Base-by-base conservation (phyloP, 1,140 invertebrate species). In the Zaprionus vittiger region DNA sequence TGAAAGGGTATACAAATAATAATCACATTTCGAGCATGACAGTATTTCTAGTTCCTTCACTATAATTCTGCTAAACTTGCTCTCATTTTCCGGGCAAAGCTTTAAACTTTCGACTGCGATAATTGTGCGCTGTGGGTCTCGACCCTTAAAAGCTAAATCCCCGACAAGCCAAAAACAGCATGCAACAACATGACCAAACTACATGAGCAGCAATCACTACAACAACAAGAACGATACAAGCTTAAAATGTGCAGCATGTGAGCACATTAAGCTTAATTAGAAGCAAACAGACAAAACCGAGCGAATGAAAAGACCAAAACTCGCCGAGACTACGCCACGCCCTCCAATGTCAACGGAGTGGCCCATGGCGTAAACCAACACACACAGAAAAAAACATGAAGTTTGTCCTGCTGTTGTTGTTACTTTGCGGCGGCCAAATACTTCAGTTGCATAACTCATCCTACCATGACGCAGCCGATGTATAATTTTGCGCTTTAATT, bases 251-350 rank as follows among this genome's bases (percentile, higher is more conserved):
- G 55, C 44, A 60, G 68, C 54, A 76, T 76, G 68, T 65, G 73
- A 76, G 68, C 68, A 76, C 73, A 76, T 76, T 76, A 76, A 76
- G 73, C 73, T 76, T 72, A 76, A 76, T 76, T 76, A 76, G 73
- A 76, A 76, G 68, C 68, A 76, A 76, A 72, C 68, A 76, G 73
- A 76, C 73, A 76, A 71, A 76, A 72, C 68, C 68, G 44, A 76
- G 73, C 68, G 55, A 59, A 71, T 60, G 60, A 76, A 76, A 72
- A 65, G 67, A 76, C 73, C 73, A 76, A 76, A 71, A 17, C 64
- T 47, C 24, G 37, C 64, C 17, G 7, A 34, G 15, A 31, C 17
- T 14, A 44, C n/a, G 54, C 31, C 55, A 65, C 61, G 34, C 68
- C 61, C 60, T 54, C 49, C 20, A 24, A 57, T 63, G 49, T 22